Base-by-base conservation (phyloP, 2,113 vertebrate species). In the Pimephales promelas region DNA sequence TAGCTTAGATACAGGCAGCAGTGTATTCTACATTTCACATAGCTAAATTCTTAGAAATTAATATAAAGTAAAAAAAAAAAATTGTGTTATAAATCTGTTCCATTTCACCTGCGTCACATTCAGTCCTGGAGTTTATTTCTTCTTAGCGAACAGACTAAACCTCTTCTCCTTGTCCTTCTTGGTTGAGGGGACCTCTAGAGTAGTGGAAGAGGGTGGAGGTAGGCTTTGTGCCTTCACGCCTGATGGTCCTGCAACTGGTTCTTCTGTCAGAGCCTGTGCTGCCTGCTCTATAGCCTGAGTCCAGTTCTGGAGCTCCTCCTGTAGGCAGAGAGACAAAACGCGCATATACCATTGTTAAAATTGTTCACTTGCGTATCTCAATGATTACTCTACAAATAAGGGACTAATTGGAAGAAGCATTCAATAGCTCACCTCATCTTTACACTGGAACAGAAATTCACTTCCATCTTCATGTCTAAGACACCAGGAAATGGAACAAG, bases 391-490 rank as follows among this genome's bases (percentile, higher is more conserved):
- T 61, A 72, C 75, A 18, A 28, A 22, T 10, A 20, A 36, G 64
- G 40, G 13, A 49, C 13, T 54, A 61, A 66, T 59, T 7, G 66
- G n/a, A 49, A 36, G 5, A 66, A 54, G 22, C 47, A 47, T 10
- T 62, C 24, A 26, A 18, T 52, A n/a, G 88, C 95, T 92, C 91
- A 98, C 98, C 96, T 98, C 97, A 56, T 99, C 97, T 93, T 96
- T 99, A 91, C 95, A 97, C 6, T 98, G 97, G 94, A 99, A 98
- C 75, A 99, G 92, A 94, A 96, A 99, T 88, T 98, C 96, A 3
- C 95, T 97, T 87, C 96, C 96, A 0, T 98, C 97, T 90, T 84
- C 93, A 78, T 99, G 94, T 87, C 98, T 99, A 91, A 24, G 87
- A 83, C 85, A 88, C 90, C 84, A 45, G 64, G 40, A 82, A 81